Base-by-base conservation (phyloP, 1,140 invertebrate genomes). In the Drosophila pandora region DNA sequence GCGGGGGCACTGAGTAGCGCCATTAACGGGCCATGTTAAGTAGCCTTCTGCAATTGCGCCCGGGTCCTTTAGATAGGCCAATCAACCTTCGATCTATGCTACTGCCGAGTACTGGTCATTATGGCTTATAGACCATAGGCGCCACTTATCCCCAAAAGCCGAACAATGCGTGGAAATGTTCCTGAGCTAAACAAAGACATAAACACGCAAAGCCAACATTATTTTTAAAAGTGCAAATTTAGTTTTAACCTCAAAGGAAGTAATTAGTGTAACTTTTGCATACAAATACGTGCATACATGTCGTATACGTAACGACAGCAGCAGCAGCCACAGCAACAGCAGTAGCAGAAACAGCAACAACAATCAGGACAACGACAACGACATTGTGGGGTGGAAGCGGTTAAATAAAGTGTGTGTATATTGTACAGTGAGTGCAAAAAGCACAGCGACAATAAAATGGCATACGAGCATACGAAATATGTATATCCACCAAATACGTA, bases 171-270 rank as follows among this genome's bases (percentile, higher is more conserved):
- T 22, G 59, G 25, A 78, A 77, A 85, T 77, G 58, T 61, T 55
- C 73, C 1, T 57, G 49, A 70, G 48, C 82, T 80, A 90, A 90
- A 88, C 87, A 90, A 87, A 90, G 90, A 89, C 81, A 90, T 90
- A 90, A 90, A 90, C 89, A 90, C 90, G 90, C 90, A 76, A 90
- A 68, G 76, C 79, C 79, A 85, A 90, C 90, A 90, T 90, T 90
- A 90, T 84, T 90, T 90, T 90, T 89, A 90, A 90, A 87, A 90
- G 90, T 90, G 90, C 89, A 90, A 90, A 90, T 90, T 90, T 90
- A 79, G 83, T 90, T 90, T 90, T 90, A 90, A 90, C 89, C 89
- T 90, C 82, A 87, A 87, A 90, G 87, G 79, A 88, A 88, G 84
- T 90, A 89, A 90, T 90, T 90, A 90, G 85, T 85, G 80, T 79